Base-by-base conservation (phyloP, 2,888 invertebrate species). In the Agonum fuliginosum region DNA sequence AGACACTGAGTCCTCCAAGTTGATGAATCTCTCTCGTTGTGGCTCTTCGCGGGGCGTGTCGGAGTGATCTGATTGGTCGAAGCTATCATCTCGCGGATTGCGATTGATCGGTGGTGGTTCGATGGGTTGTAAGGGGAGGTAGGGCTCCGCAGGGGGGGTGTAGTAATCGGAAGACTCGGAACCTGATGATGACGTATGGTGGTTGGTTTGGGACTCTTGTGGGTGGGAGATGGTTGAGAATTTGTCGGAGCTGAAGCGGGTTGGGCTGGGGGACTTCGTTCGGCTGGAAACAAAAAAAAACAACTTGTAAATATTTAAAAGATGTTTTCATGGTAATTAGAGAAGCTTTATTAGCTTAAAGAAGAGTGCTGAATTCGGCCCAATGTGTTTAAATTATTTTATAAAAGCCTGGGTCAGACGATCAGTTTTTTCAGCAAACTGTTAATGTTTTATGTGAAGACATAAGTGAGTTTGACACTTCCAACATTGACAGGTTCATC, bases 161-260 rank as follows among this genome's bases (percentile, higher is more conserved):
- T 85, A 86, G 79, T 87, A 87, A 17, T 86, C 87, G 3, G 87
- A 86, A 73, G 87, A 86, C 79, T 87, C 86, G 0, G 87, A 87
- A 14, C 86, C 86, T 1, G 86, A 86, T 2, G 82, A 83, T 6
- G 82, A 83, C 3, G 83, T 81, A 70, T 83, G 81, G 80, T 78
- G n/a, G 76, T 80, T 75, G 80, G 79, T 51, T 80, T 76, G 19
- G 79, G 79, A 75, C 48, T 75, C 75, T 75, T 75, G 75, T 12
- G 74, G 46, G n/a, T 46, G 78, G 14, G 69, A 74, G 17, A 17
- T 62, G 5, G 79, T 70, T 41, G 43, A 75, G 58, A 79, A 79
- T 69, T 82, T 81, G 34, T 83, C 82, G 2, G 81, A 80, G 2
- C 81, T 82, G 17, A 79, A 78, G 51, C 79, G 79, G 8, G 75